Evolutionary conservation across 2,888 invertebrate species (phyloP).

Genomic region (Phragmatobia fuliginosa): DNA sequence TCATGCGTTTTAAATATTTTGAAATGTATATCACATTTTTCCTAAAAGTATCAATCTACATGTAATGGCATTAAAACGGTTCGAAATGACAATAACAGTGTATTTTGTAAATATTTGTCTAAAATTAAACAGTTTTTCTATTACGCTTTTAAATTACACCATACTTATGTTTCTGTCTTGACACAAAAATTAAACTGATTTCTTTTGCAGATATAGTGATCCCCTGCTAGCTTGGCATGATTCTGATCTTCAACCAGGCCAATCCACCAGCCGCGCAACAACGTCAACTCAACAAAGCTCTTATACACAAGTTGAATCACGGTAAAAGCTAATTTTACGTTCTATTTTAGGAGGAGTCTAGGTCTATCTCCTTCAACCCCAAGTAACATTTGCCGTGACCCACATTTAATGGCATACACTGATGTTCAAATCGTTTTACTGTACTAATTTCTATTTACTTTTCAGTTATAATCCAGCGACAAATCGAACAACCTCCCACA

Average conservation of each 20-base stretch:
- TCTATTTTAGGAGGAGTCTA: too few relatives aligned
- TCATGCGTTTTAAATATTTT: too few relatives aligned
- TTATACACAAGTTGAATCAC: constrained; percentile 72
- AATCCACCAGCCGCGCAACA: constrained; percentile 53
- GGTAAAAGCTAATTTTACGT: constrained; percentile 58
- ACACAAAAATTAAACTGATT: background rate
- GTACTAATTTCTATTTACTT: background rate
- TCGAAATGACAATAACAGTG: too few relatives aligned
- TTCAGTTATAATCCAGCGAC: constrained; percentile 75
- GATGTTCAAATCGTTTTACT: background rate
- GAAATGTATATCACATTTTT: too few relatives aligned
- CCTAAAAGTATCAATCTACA: too few relatives aligned
- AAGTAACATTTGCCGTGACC: background rate
- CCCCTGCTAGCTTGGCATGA: constrained; percentile 74
- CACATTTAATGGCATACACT: background rate
- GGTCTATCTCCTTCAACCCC: too few relatives aligned
- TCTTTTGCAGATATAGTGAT: constrained; percentile 63
- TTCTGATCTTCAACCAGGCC: constrained; percentile 63
- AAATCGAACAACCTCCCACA: constrained; percentile 72
- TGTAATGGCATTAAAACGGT: too few relatives aligned
- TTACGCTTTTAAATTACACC: too few relatives aligned
- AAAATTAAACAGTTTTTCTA: background rate
- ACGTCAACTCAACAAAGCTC: constrained; percentile 30
- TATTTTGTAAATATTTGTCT: too few relatives aligned
- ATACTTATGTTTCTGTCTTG: too few relatives aligned